A percentile compares a stretch with the other conserved stretches of the same genome.
These are phyloP conservation scores for Myripristis jacobus DNA, from an alignment of 2,797 vertebrate species.

Conservation along the genomic window DNA sequence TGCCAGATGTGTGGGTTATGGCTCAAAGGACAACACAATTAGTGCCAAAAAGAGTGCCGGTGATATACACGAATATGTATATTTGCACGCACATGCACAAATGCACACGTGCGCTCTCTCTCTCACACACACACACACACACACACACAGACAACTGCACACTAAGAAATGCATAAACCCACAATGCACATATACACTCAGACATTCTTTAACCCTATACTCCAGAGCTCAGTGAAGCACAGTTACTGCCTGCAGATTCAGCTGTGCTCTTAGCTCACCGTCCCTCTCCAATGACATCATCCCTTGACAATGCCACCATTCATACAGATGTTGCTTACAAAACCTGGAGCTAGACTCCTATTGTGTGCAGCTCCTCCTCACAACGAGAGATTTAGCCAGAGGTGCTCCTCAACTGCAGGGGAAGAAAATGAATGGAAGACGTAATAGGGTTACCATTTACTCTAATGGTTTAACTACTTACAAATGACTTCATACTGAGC, in stretches of 20 bases:
- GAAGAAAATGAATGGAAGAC: constrained; percentile 63
- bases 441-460: constrained; percentile 51
- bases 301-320: constrained; percentile 96
- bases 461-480: constrained; percentile 69
- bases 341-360: constrained; percentile 89
- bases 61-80: constrained; percentile 17
- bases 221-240: constrained; percentile 30
- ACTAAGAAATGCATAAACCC: too few relatives aligned
- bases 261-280: constrained; percentile 95
- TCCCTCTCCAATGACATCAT: constrained; percentile 94
- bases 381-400: constrained; percentile 82
- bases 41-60: constrained; percentile 50
- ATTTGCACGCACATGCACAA: constrained; percentile 42
- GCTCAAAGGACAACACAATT: constrained; percentile 44
- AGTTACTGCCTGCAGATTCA: constrained; percentile 87
- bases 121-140: constrained; percentile 2
- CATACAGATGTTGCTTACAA: constrained; percentile 93
- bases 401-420: constrained; percentile 74
- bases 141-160: constrained; percentile 33
- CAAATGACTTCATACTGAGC: constrained; percentile 65
- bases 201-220: constrained; percentile 16
- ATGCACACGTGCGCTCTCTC: constrained; percentile 5
- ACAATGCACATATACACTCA: too few relatives aligned
- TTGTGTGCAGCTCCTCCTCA: constrained; percentile 71
- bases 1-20: constrained; percentile 61